A percentile compares a stretch with the other conserved stretches of the same genome.
These are phyloP conservation scores for Cuculus canorus DNA, from an alignment of 2,797 vertebrate species.

Conservation along the genomic window DNA sequence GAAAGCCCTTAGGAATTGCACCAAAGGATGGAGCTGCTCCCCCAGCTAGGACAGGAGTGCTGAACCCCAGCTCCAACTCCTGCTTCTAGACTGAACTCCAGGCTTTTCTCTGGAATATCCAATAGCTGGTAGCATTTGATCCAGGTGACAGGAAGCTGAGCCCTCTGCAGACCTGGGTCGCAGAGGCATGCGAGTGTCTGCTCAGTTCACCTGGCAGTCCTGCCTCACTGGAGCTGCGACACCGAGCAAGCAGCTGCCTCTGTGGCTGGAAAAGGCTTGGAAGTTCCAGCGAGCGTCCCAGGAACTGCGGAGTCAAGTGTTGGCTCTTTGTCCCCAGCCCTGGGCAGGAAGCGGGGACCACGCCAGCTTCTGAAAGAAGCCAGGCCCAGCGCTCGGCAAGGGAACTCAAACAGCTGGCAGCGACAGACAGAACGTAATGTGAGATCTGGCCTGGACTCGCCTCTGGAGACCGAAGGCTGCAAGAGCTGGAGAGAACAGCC, in stretches of 20 bases:
- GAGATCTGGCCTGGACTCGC: neutral
- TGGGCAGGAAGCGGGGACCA: neutral
- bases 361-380: neutral
- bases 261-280: neutral
- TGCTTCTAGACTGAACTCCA: neutral
- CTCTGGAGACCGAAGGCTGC: neutral
- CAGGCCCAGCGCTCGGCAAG: neutral
- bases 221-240: neutral
- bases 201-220: neutral
- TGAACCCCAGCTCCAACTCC: neutral
- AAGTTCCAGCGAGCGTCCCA: neutral
- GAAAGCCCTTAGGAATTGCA: neutral
- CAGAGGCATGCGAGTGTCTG: neutral
- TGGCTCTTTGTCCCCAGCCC: neutral
- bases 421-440: neutral
- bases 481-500: neutral
- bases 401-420: conserved; percentile 23
- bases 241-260: neutral
- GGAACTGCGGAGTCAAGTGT: neutral
- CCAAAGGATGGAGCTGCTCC: neutral
- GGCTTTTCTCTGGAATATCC: neutral
- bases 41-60: neutral
- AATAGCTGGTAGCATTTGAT: neutral
- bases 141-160: neutral
- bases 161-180: neutral